Base-by-base conservation (phyloP, 2,113 vertebrate species). In the Carettochelys insculpta region DNA sequence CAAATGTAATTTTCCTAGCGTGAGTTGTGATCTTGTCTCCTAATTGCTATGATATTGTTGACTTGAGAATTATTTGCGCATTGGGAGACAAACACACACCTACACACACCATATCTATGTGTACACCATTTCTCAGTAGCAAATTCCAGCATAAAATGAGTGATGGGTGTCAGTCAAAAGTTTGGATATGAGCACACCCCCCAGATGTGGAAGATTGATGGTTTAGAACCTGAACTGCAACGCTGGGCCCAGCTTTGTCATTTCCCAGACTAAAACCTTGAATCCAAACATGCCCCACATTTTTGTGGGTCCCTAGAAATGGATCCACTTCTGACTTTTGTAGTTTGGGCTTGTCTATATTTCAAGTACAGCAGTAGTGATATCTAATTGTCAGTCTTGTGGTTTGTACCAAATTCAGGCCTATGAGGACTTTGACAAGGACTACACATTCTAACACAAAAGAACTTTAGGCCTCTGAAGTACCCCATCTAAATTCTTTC, bases 11-110 rank as follows among this genome's bases (percentile, higher is more conserved):
- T 83, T 95, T 78, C 90, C 80, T 82, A 20, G 95, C 83, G n/a
- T 45, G 2, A 92, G 80, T 65, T 85, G 75, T 45, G 7, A 12
- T 58, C 92, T 94, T 95, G 94, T 93, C 91, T 91, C 81, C 27
- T 76, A 22, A 89, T 94, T 87, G 92, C 92, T 85, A 81, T 93
- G 95, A 50, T 95, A 92, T 84, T 95, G 93, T 92, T 92, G 88
- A 31, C 54, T 34, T 78, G 87, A 85, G 90, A 95, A 88, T 94
- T 92, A 86, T 71, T 96, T 92, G 90, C 94, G 31, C 81, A 81
- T 92, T 94, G n/a, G 78, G 71, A 79, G 54, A 85, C 85, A 29
- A n/a, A n/a, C n/a, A n/a, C n/a, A n/a, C n/a, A n/a, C n/a, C n/a
- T n/a, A n/a, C n/a, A n/a, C n/a, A n/a, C n/a, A n/a, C n/a, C 31